phyloP scores from a whole-genome alignment of 2,797 vertebrate species.

The Neoniphon sammara region DNA sequence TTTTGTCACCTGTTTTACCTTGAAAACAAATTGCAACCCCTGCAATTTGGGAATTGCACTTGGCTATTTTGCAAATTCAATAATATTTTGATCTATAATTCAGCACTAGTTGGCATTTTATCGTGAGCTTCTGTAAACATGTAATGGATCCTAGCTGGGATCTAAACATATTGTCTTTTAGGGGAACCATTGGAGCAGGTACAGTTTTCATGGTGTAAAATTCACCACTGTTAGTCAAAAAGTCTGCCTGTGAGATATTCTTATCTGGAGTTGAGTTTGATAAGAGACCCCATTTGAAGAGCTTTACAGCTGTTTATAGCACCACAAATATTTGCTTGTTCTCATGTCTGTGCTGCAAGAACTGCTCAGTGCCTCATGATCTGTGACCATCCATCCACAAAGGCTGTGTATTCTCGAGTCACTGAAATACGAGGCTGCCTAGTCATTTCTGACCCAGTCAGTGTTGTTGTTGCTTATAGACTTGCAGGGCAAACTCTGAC shows the following conservation, averaged over 20 bases:
- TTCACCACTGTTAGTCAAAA: neutral
- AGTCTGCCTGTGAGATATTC: neutral
- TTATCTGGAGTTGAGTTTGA: conserved; percentile 27
- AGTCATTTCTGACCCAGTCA: neutral
- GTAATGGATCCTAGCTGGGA: too few species aligned
- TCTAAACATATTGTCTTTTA: too few species aligned
- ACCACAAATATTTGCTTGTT: conserved; percentile 20
- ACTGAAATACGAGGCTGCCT: neutral
- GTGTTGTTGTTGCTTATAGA: conserved; percentile 22
- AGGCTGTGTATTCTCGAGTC: neutral
- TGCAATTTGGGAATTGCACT: too few species aligned
- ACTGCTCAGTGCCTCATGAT: neutral
- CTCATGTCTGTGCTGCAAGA: conserved; percentile 16
- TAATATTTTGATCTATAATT: too few species aligned
- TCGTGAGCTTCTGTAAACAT: too few species aligned
- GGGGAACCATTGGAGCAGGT: too few species aligned
- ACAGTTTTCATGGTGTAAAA: too few species aligned
- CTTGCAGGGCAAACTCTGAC: conserved; percentile 20
- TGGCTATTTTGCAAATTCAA: too few species aligned
- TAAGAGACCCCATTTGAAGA: conserved; percentile 17
- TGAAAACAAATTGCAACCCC: too few species aligned
- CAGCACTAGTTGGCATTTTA: too few species aligned
- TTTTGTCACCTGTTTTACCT: too few species aligned
- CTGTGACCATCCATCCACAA: neutral
- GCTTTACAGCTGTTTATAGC: conserved; percentile 19